phyloP scores from a whole-genome alignment of 2,113 vertebrate genomes.

The Ceyx margarethae region DNA sequence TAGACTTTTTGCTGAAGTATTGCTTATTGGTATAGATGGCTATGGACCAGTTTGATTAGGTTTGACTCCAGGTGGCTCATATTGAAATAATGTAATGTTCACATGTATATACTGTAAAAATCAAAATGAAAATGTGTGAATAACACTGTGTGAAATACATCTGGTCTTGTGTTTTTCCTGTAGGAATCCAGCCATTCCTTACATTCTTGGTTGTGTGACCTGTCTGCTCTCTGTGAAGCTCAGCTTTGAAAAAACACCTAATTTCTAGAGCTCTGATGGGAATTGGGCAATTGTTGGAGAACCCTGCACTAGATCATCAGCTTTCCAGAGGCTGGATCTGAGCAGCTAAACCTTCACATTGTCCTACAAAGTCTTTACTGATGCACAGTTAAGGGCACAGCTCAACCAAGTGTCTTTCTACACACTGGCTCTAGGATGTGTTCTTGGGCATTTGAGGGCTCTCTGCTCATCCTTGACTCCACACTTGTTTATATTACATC shows the following conservation, averaged over 20 bases:
- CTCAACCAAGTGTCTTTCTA: accelerated
- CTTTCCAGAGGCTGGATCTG: neutral
- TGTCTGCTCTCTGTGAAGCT: neutral
- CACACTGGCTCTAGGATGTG: neutral
- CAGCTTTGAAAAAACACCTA: neutral
- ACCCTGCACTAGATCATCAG: neutral
- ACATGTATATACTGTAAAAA: slow-evolving; percentile 84
- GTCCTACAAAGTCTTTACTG: neutral
- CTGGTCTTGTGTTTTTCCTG: slow-evolving; percentile 81
- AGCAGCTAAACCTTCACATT: neutral
- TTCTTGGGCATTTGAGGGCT: neutral
- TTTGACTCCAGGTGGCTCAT: slow-evolving; percentile 75
- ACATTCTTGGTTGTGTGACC: neutral
- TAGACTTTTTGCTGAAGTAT: slow-evolving; percentile 58
- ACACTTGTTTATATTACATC: neutral
- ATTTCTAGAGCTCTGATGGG: neutral
- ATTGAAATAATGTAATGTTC: slow-evolving; percentile 80
- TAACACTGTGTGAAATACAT: slow-evolving; percentile 81
- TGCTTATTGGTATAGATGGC: slow-evolving; percentile 70
- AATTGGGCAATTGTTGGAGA: neutral
- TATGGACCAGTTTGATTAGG: slow-evolving; percentile 75
- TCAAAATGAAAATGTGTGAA: slow-evolving; percentile 80
- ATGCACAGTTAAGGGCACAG: neutral
- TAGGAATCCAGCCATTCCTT: slow-evolving; percentile 43
- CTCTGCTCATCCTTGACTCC: neutral